A percentile compares a stretch with the other conserved stretches of the same genome.
phyloP scores from a whole-genome alignment of 2,888 invertebrate species.

The Drosophila borealis region DNA sequence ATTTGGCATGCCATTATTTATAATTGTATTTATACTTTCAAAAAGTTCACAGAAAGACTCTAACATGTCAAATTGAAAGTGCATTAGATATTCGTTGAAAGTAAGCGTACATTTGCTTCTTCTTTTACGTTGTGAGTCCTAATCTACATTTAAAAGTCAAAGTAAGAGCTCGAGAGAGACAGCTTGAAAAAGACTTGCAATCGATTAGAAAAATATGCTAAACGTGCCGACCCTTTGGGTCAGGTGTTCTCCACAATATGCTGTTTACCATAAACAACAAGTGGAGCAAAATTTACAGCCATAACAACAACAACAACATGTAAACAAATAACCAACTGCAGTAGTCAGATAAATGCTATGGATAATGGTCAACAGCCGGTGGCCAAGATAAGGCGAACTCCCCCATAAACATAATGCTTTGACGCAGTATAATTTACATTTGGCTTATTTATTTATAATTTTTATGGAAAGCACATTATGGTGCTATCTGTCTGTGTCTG shows the following conservation, averaged over 20 bases:
- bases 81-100: no score
- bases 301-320: constrained; percentile 38
- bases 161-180: constrained; percentile 14
- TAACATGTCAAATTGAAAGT: neutral
- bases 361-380: constrained; percentile 46
- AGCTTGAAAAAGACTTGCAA: constrained; percentile 42
- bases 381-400: constrained; percentile 36
- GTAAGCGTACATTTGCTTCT: neutral
- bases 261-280: constrained; percentile 20
- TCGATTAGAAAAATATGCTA: constrained; percentile 47
- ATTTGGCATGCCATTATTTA: no score
- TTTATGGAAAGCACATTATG: constrained; percentile 47
- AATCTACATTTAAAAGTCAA: neutral
- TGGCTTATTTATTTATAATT: constrained; percentile 60
- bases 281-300: constrained; percentile 10
- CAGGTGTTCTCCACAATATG: constrained; percentile 17
- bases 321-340: constrained; percentile 57
- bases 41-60: neutral
- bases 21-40: neutral
- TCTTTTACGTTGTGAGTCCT: neutral
- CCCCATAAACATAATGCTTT: constrained; percentile 41
- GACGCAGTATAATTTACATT: constrained; percentile 53
- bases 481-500: constrained; percentile 28
- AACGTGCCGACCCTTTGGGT: constrained; percentile 38
- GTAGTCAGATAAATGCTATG: constrained; percentile 35